These are phyloP conservation scores for Paramormyrops kingsleyae DNA, from an alignment of 2,113 vertebrate genomes.

Conservation along the genomic window DNA sequence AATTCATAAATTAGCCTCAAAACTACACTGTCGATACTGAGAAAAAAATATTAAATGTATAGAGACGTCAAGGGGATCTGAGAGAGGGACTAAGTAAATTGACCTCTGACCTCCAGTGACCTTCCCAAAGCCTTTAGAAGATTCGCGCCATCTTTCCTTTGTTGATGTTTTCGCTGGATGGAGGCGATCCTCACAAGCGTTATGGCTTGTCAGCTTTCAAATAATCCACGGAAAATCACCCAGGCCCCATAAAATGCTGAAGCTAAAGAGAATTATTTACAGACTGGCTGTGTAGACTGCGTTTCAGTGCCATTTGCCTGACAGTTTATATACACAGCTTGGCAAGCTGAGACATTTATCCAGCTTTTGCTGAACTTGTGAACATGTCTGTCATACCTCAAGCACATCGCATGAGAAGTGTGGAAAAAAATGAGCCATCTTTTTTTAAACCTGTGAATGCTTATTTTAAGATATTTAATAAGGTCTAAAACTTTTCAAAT, in stretches of 20 bases:
- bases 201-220: not conserved
- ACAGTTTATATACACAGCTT: not conserved
- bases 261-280: not conserved
- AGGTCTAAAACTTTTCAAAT: not conserved
- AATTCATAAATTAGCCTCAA: not conserved
- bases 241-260: not conserved
- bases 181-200: not conserved
- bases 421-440: not conserved
- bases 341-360: not conserved
- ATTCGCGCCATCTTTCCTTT: not conserved
- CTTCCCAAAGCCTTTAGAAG: not conserved
- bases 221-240: conserved; percentile 2
- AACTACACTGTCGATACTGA: not conserved
- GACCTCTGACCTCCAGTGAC: not conserved
- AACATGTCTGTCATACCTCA: not conserved
- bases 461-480: not conserved
- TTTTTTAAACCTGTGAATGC: not conserved
- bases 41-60: not conserved
- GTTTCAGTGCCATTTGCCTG: not conserved
- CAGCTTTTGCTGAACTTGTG: not conserved
- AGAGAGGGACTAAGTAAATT: conserved; percentile 14
- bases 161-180: not conserved
- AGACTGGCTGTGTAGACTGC: not conserved
- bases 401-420: not conserved
- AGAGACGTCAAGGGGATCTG: not conserved